Conservation (phyloP, 1,140 invertebrate genomes). For the Drosophila fuyamai region DNA sequence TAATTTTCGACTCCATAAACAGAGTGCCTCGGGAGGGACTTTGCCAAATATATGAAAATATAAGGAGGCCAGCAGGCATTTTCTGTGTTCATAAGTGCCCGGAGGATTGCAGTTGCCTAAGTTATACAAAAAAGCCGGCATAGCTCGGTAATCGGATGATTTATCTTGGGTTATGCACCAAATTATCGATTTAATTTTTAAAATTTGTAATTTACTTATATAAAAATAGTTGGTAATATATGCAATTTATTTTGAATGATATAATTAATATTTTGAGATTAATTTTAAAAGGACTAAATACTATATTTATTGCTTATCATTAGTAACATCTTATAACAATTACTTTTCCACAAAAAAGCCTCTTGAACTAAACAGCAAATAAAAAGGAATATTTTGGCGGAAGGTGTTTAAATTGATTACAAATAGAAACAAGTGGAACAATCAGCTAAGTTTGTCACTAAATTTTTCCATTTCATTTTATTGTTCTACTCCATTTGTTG, state of each 20-base stretch:
- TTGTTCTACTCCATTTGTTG: constrained; percentile 61
- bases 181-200: constrained; percentile 23
- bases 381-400: not conserved
- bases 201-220: constrained; percentile 3
- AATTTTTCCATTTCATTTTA: constrained; percentile 58
- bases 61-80: constrained; percentile 10
- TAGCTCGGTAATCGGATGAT: constrained; percentile 25
- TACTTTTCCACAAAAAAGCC: too few species aligned
- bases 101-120: constrained; percentile 15
- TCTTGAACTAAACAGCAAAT: not conserved
- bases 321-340: too few species aligned
- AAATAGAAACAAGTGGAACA: not conserved
- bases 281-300: too few species aligned
- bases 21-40: not conserved
- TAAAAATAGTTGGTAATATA: too few species aligned
- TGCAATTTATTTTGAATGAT: too few species aligned
- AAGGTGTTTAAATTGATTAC: not conserved
- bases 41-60: constrained; percentile 5
- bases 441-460: constrained; percentile 25
- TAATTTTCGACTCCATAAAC: constrained; percentile 23
- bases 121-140: constrained; percentile 3
- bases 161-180: constrained; percentile 15
- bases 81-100: constrained; percentile 23
- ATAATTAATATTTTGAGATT: too few species aligned
- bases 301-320: too few species aligned